Base-by-base conservation (phyloP, 1,140 invertebrate species). In the Cyrtorhinus lividipennis region DNA sequence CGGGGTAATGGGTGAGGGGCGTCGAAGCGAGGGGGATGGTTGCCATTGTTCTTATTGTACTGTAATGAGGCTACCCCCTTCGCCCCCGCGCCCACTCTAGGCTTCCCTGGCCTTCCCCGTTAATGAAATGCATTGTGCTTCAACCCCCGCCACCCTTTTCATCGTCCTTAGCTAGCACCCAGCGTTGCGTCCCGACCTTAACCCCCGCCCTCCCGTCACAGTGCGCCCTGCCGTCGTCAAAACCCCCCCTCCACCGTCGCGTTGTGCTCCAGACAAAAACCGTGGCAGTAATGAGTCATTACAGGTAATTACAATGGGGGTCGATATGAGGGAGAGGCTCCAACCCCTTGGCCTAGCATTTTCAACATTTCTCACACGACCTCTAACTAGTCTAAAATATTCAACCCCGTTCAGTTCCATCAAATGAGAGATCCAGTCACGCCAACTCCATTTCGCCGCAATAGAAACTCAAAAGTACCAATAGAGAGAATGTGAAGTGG, bases 121-220 rank as follows among this genome's bases (percentile, higher is more conserved):
- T 62, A 62, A 53, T 46, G 60, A 62, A 46, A 53, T 46, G 60
- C 60, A 62, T 46, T 48, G 60, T 62, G 46, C 60, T 30, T 18
- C 46, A 23, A 44, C 61, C 61, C 38, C 60, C 20, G 22, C 25
- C 46, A n/a, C 59, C 13, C 24, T 48, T 24, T 18, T 44, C 24
- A n/a, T 26, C 25, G 8, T 24, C 58, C 27, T 59, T 22, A 10
- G 12, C 48, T 20, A 13, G 8, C 38, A 10, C n/a, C 38, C 38
- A 10, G 38, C 48, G 5, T 22, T 20, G 48, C 48, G 5, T 22
- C 48, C 8, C 48, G 23, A 23, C 30, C 46, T 38, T 30, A 59
- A 12, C 58, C 25, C 56, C 58, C 56, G 15, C 24, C 56, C 2
- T 56, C n/a, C n/a, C n/a, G n/a, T n/a, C n/a, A n/a, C n/a, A n/a